phyloP scores from a whole-genome alignment of 2,113 vertebrate genomes.

The Desmodus rotundus region DNA sequence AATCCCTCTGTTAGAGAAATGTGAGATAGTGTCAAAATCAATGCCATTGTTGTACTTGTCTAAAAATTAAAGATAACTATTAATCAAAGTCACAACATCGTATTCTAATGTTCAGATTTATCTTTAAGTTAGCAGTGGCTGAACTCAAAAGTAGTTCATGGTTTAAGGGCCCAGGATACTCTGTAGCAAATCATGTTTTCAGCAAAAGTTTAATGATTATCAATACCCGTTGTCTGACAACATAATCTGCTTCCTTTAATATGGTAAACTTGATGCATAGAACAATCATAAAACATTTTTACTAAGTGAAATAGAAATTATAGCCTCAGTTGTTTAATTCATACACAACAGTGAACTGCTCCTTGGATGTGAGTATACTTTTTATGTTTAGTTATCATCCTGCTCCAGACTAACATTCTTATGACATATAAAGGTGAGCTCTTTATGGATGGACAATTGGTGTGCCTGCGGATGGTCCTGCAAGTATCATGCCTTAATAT shows the following conservation, averaged over 20 bases:
- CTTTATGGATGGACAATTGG: background rate
- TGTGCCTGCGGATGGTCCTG: background rate
- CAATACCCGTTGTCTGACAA: background rate
- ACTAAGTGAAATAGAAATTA: background rate
- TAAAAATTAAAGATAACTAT: conserved; percentile 6
- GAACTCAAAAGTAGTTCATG: conserved; percentile 9
- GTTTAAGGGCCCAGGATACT: background rate
- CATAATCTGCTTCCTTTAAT: background rate
- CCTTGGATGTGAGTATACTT: background rate
- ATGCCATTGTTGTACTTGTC: background rate
- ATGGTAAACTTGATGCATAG: background rate
- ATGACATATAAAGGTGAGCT: background rate
- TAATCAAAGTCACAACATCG: background rate
- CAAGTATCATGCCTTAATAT: background rate
- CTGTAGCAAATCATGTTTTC: background rate
- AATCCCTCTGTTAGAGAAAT: background rate
- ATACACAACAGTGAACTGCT: background rate
- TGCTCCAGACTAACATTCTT: background rate
- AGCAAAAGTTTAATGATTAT: background rate
- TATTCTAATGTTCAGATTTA: background rate
- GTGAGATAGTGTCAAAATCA: background rate
- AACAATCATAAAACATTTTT: background rate
- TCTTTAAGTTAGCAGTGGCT: conserved; percentile 27
- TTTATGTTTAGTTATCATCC: background rate
- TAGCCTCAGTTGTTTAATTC: background rate